A percentile compares a stretch with the other conserved stretches of the same genome.
These are phyloP conservation scores for Drosophila conformis DNA, from an alignment of 2,888 invertebrate genomes.

Conservation along the genomic window DNA sequence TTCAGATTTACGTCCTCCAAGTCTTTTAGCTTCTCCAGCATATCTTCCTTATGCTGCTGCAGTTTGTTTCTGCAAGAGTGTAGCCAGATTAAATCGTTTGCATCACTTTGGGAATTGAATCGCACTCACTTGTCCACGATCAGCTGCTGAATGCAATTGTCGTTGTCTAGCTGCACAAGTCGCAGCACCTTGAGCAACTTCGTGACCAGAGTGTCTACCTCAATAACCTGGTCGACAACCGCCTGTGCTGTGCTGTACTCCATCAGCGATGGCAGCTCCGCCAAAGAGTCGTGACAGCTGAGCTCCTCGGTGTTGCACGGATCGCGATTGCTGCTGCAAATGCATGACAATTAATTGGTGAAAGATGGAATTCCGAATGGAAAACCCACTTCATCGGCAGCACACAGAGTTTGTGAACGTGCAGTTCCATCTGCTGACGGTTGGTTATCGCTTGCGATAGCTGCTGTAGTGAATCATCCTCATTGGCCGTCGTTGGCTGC, in stretches of 20 bases:
- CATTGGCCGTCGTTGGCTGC: slow-evolving; percentile 55
- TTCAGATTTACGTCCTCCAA: slow-evolving; percentile 86
- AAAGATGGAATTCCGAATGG: background rate
- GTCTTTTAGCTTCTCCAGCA: slow-evolving; percentile 86
- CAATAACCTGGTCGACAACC: slow-evolving; percentile 90
- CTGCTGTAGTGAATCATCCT: slow-evolving; percentile 90
- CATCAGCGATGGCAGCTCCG: slow-evolving; percentile 85
- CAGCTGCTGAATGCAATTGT: slow-evolving; percentile 88
- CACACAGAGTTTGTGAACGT: slow-evolving; percentile 84
- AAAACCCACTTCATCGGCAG: slow-evolving; percentile 83
- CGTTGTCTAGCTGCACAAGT: slow-evolving; percentile 90
- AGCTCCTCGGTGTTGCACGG: slow-evolving; percentile 83
- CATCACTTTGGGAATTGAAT: too few species aligned
- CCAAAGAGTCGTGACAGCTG: slow-evolving; percentile 85
- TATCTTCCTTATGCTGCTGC: slow-evolving; percentile 85
- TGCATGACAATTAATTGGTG: background rate
- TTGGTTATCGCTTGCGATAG: slow-evolving; percentile 91
- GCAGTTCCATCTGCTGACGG: slow-evolving; percentile 89
- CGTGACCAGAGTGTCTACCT: slow-evolving; percentile 91
- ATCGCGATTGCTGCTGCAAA: slow-evolving; percentile 56
- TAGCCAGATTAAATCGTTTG: background rate
- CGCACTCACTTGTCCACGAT: slow-evolving; percentile 88
- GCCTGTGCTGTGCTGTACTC: slow-evolving; percentile 87
- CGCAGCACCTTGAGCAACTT: slow-evolving; percentile 90
- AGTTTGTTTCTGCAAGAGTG: slow-evolving; percentile 82